Conservation (phyloP, 1,140 invertebrate species). For the Hylaeus anthracinus region DNA sequence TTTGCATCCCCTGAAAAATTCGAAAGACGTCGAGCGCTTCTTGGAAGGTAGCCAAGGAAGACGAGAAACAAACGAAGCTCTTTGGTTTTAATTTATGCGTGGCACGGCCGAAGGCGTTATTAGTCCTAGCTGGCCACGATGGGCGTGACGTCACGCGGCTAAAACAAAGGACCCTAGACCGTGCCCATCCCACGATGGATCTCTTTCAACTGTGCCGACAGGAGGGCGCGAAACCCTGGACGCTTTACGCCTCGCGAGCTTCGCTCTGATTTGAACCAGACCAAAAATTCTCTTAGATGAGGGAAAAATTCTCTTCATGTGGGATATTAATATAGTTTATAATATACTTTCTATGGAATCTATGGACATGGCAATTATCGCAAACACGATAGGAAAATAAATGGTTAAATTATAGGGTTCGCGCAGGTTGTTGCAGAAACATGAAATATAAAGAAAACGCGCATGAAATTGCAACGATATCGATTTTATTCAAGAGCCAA, state of each 20-base stretch:
- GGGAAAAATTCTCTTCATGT: no score
- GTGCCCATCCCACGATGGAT: conserved; percentile 67
- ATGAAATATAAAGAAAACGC: no score
- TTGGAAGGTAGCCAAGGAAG: conserved; percentile 55
- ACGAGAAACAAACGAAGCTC: conserved; percentile 50
- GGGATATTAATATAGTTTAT: no score
- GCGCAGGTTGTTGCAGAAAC: no score
- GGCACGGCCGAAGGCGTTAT: conserved; percentile 74
- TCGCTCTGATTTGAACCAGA: neutral
- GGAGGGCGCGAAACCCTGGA: conserved; percentile 44
- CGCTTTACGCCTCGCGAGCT: conserved; percentile 40
- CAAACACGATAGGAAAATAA: no score
- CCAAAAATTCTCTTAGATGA: no score
- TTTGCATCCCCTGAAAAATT: neutral
- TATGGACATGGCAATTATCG: no score
- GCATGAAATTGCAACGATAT: no score
- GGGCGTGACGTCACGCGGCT: conserved; percentile 78
- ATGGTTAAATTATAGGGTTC: no score
- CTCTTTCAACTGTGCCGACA: conserved; percentile 72
- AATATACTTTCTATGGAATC: no score
- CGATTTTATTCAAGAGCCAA: no score
- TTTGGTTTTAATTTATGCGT: conserved; percentile 79
- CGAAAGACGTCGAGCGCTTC: conserved; percentile 35
- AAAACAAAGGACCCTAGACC: conserved; percentile 77
- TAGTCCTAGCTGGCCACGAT: conserved; percentile 74